phyloP scores from a whole-genome alignment of 2,113 vertebrate species.

The Budorcas taxicolor region DNA sequence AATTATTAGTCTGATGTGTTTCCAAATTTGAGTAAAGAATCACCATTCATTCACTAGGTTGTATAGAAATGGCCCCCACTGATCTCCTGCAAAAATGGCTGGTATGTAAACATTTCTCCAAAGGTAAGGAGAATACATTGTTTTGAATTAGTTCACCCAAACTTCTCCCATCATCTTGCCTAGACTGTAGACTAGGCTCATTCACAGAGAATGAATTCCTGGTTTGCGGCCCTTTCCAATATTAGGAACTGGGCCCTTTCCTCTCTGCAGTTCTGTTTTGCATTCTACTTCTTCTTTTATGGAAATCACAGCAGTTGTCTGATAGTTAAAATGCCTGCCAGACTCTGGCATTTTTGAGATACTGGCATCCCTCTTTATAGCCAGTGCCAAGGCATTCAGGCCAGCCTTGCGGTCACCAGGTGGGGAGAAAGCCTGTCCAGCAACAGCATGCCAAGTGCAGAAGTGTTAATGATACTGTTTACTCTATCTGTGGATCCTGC shows the following conservation, averaged over 20 bases:
- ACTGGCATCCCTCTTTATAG: neutral
- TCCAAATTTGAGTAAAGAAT: neutral
- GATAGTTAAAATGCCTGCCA: neutral
- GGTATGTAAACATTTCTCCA: neutral
- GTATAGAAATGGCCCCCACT: neutral
- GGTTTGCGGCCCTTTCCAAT: neutral
- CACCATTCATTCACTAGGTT: neutral
- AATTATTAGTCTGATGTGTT: neutral
- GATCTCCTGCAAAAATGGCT: neutral
- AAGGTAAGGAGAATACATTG: neutral
- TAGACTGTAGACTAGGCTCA: neutral
- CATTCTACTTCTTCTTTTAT: neutral
- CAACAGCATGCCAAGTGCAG: neutral
- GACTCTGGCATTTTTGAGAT: slow-evolving; percentile 13
- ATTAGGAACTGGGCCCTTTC: neutral
- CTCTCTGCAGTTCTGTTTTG: neutral
- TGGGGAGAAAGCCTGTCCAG: neutral
- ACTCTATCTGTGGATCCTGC: neutral
- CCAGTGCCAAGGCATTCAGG: neutral
- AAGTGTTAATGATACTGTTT: neutral
- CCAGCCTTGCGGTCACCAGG: neutral
- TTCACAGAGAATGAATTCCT: neutral
- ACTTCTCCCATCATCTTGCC: neutral
- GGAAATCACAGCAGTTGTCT: slow-evolving; percentile 1
- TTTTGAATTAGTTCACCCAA: neutral